Conservation (phyloP, 1,140 invertebrate genomes). For the Belonocnema kinseyi region DNA sequence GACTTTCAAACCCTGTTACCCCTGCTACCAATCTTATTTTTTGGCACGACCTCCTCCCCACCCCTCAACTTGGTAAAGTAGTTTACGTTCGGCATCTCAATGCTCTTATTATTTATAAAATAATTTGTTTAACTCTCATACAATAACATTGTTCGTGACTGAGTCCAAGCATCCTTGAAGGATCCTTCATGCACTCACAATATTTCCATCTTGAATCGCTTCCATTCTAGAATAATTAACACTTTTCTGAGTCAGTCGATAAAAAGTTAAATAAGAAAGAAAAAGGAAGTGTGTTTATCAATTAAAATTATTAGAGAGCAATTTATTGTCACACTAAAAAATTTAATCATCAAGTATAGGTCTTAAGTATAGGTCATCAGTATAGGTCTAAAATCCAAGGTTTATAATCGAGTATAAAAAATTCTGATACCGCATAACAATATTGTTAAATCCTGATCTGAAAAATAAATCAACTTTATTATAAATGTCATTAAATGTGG, state of each 20-base stretch:
- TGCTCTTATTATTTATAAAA: too few relatives aligned
- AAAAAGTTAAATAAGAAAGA: neutral
- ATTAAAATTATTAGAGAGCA: slow-evolving; percentile 8
- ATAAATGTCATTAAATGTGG: neutral
- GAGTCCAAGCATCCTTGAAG: slow-evolving; percentile 46
- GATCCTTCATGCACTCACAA: slow-evolving; percentile 57
- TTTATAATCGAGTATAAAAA: slow-evolving; percentile 7
- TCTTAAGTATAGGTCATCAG: neutral
- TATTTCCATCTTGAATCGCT: slow-evolving; percentile 61
- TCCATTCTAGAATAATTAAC: slow-evolving; percentile 46
- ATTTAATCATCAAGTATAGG: neutral
- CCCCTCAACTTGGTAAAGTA: too few relatives aligned
- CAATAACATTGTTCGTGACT: slow-evolving; percentile 44
- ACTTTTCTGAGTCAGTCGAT: neutral
- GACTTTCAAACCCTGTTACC: too few relatives aligned
- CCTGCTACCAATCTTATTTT: too few relatives aligned
- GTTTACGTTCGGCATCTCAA: too few relatives aligned
- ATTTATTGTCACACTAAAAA: neutral
- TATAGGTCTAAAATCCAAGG: slow-evolving; percentile 3
- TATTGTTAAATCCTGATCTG: neutral
- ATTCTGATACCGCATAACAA: neutral
- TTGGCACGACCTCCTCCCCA: too few relatives aligned
- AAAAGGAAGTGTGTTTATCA: neutral
- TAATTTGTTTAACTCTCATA: slow-evolving; percentile 57
- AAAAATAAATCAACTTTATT: slow-evolving; percentile 13